A percentile compares a stretch with the other conserved stretches of the same genome.
phyloP scores from a whole-genome alignment of 2,113 vertebrate species.

The Gavia stellata region DNA sequence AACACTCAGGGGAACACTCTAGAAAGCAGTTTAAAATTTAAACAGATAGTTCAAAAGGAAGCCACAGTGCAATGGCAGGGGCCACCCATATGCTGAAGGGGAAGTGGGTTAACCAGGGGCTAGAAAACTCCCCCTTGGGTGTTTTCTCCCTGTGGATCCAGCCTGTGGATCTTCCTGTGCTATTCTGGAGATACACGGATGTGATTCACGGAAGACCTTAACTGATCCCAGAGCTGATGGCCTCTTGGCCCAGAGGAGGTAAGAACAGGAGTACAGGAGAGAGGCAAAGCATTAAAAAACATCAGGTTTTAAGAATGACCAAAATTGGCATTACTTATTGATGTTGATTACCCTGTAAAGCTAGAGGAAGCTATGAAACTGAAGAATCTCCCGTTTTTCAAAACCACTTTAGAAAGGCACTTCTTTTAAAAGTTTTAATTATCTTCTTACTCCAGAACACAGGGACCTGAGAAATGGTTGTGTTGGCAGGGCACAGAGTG shows the following conservation, averaged over 20 bases:
- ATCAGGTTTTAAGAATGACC: neutral
- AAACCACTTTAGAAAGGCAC: neutral
- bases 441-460: neutral
- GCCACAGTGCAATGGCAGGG: neutral
- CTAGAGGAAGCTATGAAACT: neutral
- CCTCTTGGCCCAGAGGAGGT: neutral
- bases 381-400: neutral
- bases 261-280: neutral
- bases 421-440: neutral
- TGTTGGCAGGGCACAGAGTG: neutral
- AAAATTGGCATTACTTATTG: neutral
- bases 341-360: neutral
- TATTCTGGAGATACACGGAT: neutral
- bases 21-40: conserved; percentile 43
- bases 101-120: neutral
- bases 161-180: neutral
- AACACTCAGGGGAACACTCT: neutral
- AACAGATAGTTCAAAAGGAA: conserved; percentile 38
- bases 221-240: neutral
- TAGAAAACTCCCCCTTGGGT: neutral
- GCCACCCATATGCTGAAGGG: neutral
- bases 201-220: neutral
- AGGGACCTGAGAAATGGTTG: neutral
- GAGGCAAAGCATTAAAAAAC: neutral
- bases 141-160: too few species aligned